phyloP scores from a whole-genome alignment of 2,113 vertebrate species.

The Notarius lentiginosus region DNA sequence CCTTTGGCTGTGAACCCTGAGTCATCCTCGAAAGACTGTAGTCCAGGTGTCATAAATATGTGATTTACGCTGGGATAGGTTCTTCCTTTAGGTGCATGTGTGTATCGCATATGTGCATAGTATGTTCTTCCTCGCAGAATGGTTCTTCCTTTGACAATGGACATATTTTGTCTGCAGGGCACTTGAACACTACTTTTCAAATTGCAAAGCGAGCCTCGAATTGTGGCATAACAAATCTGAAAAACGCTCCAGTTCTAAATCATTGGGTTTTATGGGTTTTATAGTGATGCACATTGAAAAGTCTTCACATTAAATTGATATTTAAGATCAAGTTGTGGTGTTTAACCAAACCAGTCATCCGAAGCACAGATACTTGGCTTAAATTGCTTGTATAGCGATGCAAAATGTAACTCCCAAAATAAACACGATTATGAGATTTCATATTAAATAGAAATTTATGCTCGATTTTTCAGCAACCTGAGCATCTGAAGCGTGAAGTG shows the following conservation, averaged over 20 bases:
- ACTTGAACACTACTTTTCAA: neutral
- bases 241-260: neutral
- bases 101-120: neutral
- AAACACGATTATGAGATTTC: neutral
- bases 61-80: neutral
- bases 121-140: neutral
- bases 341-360: neutral
- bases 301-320: neutral
- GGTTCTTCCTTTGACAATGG: too few species aligned
- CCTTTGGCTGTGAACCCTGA: conserved; percentile 2
- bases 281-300: neutral
- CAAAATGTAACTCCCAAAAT: neutral
- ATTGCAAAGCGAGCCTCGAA: neutral
- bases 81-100: neutral
- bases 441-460: neutral
- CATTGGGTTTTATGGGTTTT: neutral
- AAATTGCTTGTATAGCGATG: neutral
- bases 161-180: neutral
- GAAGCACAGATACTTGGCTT: neutral
- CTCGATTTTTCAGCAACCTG: neutral
- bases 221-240: neutral
- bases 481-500: neutral
- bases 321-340: neutral
- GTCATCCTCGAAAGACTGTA: conserved; percentile 8
- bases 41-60: conserved; percentile 13